Percentiles rank a stretch among this genome's conserved stretches.
Conservation (phyloP, 1,140 invertebrate species). For the Drosophila pseudoananassae region DNA sequence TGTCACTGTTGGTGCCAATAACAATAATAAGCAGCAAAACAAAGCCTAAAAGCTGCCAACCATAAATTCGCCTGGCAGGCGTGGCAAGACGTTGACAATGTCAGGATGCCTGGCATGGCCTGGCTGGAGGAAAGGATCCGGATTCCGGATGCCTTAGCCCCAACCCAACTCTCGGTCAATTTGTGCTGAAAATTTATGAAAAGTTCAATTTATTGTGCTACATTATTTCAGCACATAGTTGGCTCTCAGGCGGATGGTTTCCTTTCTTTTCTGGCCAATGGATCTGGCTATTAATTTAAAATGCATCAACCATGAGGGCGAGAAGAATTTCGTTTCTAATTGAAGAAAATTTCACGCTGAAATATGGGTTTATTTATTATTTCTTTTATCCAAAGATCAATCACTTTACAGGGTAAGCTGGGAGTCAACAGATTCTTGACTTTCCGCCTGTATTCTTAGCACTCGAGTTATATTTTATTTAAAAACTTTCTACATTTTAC, state of each 20-base stretch:
- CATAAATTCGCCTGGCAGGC: conserved; percentile 66
- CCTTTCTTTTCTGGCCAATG: not conserved
- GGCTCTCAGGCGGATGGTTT: conserved; percentile 6
- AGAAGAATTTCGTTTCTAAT: conserved; percentile 2
- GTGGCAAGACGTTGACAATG: conserved; percentile 73
- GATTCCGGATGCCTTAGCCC: not conserved
- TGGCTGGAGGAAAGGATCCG: not conserved
- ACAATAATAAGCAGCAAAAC: conserved; percentile 82
- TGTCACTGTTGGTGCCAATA: conserved; percentile 82
- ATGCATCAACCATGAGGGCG: conserved; percentile 26
- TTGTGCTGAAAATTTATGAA: conserved; percentile 78
- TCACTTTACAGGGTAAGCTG: conserved; percentile 17
- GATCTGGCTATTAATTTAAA: conserved; percentile 34
- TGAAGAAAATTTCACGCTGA: conserved; percentile 8
- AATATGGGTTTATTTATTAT: not conserved
- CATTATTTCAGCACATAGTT: conserved; percentile 73
- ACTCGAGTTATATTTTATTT: conserved; percentile 69
- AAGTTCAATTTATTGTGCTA: conserved; percentile 79
- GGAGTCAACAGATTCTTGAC: conserved; percentile 29
- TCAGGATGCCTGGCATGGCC: conserved; percentile 29
- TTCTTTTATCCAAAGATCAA: conserved; percentile 15
- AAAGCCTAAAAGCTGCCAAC: conserved; percentile 81
- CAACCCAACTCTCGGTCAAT: conserved; percentile 55
- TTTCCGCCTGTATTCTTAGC: conserved; percentile 4
- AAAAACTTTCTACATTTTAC: conserved; percentile 77